phyloP scores from a whole-genome alignment of 2,113 vertebrate species.

The Onychostoma macrolepis region DNA sequence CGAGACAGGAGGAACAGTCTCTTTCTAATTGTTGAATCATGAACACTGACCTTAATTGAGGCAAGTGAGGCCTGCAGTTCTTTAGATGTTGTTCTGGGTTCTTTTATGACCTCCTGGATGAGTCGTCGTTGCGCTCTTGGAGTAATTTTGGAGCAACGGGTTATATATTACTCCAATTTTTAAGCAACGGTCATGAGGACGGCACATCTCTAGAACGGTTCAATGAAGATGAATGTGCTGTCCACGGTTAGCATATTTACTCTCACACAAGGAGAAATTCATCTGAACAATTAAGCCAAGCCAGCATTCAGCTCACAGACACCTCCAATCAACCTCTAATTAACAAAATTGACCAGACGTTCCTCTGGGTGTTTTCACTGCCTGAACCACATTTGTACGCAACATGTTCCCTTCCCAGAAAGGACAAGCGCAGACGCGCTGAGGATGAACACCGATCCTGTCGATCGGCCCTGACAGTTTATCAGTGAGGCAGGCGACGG shows the following conservation, averaged over 20 bases:
- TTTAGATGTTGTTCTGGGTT: too few relatives aligned
- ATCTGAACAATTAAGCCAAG: constrained; percentile 40
- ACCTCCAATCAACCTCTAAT: constrained; percentile 35
- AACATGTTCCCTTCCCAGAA: neutral
- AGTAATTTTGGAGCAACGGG: too few relatives aligned
- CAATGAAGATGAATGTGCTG: constrained; percentile 38
- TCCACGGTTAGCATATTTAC: constrained; percentile 20
- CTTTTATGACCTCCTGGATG: too few relatives aligned
- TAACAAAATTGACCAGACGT: constrained; percentile 33
- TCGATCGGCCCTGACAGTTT: constrained; percentile 8
- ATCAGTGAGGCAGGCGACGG: neutral
- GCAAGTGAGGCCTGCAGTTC: too few relatives aligned
- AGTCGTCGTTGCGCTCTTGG: too few relatives aligned
- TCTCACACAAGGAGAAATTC: neutral
- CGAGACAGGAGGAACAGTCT: too few relatives aligned
- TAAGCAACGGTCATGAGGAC: constrained; percentile 17
- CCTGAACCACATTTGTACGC: neutral
- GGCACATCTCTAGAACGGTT: neutral
- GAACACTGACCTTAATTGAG: too few relatives aligned
- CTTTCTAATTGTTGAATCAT: too few relatives aligned
- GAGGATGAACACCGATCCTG: neutral
- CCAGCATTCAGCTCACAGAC: neutral
- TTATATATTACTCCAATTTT: too few relatives aligned
- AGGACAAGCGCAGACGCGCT: neutral
- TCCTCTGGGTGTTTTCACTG: neutral